Base-by-base conservation (phyloP, 2,888 invertebrate species). In the Coelinius sp. region DNA sequence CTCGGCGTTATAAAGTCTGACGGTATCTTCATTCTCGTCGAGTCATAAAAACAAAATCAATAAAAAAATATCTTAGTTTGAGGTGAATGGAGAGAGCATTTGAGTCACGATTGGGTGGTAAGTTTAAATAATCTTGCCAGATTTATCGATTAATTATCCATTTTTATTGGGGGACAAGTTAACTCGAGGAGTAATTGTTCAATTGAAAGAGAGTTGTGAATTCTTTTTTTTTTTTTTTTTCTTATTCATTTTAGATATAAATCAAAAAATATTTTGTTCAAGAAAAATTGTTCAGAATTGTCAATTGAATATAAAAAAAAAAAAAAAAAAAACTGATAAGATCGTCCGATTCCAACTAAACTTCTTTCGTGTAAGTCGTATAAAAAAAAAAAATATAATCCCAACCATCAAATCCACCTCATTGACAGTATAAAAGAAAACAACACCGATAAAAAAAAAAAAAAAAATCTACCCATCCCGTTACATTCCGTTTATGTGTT, bases 11-110 rank as follows among this genome's bases (percentile, higher is more conserved):
- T 71, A 71, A 71, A 67, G 62, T 67, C 71, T 35, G 35, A n/a
- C 49, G 67, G 62, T 67, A 71, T 67, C 71, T 71, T 71, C 67
- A 71, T 68, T 49, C 71, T n/a, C n/a, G n/a, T n/a, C n/a, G n/a
- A n/a, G 66, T 67, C 31, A 49, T 49, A 49, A 49, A 68, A 71
- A 67, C 25, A 35, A 59, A 59, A 59, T 59, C 17, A 35, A 59
- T n/a, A 35, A 59, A 35, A 17, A 52, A 67, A 68, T 71, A 68
- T 71, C 71, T 71, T 71, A 71, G 62, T 71, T 35, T 67, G 64
- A 24, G 38, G 25, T 25, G 41, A 27, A n/a, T 20, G 27, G 17
- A 38, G 41, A 25, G 46, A 53, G 64, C 17, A 63, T 63, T 70
- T 65, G 41, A 70, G 24, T 70, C 64, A 52, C 70, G 41, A 64